These are phyloP conservation scores for Sisor rabdophorus DNA, from an alignment of 2,113 vertebrate genomes.

Conservation along the genomic window DNA sequence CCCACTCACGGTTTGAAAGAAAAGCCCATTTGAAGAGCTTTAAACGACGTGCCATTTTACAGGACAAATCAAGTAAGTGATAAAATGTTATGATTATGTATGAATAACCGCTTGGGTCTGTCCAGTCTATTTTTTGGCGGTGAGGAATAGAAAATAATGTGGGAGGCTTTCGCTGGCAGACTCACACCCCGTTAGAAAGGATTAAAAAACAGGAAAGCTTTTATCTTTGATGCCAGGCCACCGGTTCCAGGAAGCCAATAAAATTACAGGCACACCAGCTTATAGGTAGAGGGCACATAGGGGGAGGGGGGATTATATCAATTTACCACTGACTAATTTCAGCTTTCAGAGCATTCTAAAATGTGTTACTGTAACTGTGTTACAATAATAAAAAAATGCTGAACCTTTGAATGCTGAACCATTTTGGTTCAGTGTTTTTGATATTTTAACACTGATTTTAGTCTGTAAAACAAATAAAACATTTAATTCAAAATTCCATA, in stretches of 20 bases:
- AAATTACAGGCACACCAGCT: background rate
- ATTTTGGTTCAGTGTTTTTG: too few species aligned
- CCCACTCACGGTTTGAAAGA: background rate
- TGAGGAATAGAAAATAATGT: constrained; percentile 14
- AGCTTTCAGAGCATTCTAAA: too few species aligned
- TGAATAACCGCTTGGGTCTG: constrained; percentile 11
- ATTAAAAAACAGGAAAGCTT: constrained; percentile 25
- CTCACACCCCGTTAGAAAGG: constrained; percentile 13
- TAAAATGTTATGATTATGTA: constrained; percentile 1
- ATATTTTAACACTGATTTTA: too few species aligned
- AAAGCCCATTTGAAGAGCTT: background rate
- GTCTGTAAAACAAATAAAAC: too few species aligned
- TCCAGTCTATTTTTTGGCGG: constrained; percentile 7
- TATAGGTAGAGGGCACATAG: background rate
- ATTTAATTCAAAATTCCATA: too few species aligned
- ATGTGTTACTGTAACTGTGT: too few species aligned
- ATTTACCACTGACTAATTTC: too few species aligned
- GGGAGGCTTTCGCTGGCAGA: background rate
- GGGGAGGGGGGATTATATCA: too few species aligned
- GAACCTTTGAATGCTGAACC: too few species aligned
- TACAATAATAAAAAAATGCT: too few species aligned
- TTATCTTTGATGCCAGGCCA: constrained; percentile 28
- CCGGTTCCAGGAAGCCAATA: constrained; percentile 12
- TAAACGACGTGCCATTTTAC: background rate
- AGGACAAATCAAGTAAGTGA: background rate